Percentiles rank a stretch among this genome's conserved stretches.
phyloP scores from a whole-genome alignment of 1,140 invertebrate genomes.

The Danaus plexippus region DNA sequence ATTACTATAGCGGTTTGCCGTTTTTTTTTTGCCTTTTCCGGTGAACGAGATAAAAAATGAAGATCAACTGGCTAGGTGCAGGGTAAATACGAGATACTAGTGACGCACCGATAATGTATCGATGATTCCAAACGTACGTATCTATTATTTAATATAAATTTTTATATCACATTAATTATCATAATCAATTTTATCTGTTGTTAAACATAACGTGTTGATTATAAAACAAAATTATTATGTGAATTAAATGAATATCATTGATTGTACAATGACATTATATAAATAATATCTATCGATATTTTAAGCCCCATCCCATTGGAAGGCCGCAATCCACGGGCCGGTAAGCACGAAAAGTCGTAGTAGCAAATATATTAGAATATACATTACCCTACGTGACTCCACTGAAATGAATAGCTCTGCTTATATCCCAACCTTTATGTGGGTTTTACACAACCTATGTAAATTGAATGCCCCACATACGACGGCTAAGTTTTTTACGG shows the following conservation, averaged over 20 bases:
- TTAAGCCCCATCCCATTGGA: constrained; percentile 22
- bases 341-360: constrained; percentile 67
- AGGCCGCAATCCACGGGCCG: constrained; percentile 63
- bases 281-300: constrained; percentile 17
- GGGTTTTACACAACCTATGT: constrained; percentile 25
- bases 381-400: constrained; percentile 67
- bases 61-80: constrained; percentile 67
- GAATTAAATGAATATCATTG: no score
- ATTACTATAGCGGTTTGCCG: constrained; percentile 62
- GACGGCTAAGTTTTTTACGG: constrained; percentile 22
- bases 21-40: constrained; percentile 61
- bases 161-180: not conserved
- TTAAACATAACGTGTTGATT: no score
- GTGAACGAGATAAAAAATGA: constrained; percentile 68
- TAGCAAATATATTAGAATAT: constrained; percentile 71
- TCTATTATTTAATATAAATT: constrained; percentile 1
- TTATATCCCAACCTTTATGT: constrained; percentile 29
- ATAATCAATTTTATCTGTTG: no score
- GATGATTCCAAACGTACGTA: constrained; percentile 11
- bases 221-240: no score
- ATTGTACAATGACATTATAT: not conserved
- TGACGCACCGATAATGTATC: constrained; percentile 25
- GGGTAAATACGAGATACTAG: constrained; percentile 63
- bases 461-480: constrained; percentile 36
- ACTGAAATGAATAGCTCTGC: constrained; percentile 56